Base-by-base conservation (phyloP, 2,888 invertebrate genomes). In the Lasioglossum morio region DNA sequence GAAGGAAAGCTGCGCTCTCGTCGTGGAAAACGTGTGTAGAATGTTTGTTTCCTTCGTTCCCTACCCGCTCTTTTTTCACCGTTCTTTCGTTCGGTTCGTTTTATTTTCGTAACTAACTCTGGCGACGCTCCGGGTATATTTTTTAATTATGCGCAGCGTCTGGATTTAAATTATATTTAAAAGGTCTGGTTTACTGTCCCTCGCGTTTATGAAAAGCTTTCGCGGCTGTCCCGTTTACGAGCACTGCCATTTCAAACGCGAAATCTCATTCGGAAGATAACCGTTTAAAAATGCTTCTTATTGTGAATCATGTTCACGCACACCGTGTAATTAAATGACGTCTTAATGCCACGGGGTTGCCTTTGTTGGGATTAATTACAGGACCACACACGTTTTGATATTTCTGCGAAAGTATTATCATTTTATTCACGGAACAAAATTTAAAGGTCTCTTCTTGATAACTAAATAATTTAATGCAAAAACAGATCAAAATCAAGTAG, bases 61-160 rank as follows among this genome's bases (percentile, higher is more conserved):
- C 27, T 2, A 14, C 16, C 16, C 63, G 14, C 30, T 30, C 30
- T 63, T 30, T 63, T 27, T 60, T 27, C 57, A 1, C 14, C 12
- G n/a, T 27, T 60, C 27, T 60, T 27, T 60, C 10, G 23, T 57
- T 73, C 40, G 69, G 75, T 43, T 46, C 30, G n/a, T 73, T 60
- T 60, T 72, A 16, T 70, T 77, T 72, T 48, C 43, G 19, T 37
- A 81, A 80, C 30, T 43, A 72, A 83, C 75, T 53, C 66, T 43
- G 53, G 74, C 30, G 46, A 19, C 74, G 40, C 19, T 53, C 34
- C 37, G 30, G 40, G 74, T 19, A 23, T 34, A 53, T 66, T 66
- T 66, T 60, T 79, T 75, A 84, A 81, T 82, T 84, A 69, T 57
- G 46, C 73, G 37, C 77, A 19, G 63, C 66, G 73, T 34, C 82